Conservation (phyloP, 2,797 vertebrate species). For the Macroramphosus scolopax region DNA sequence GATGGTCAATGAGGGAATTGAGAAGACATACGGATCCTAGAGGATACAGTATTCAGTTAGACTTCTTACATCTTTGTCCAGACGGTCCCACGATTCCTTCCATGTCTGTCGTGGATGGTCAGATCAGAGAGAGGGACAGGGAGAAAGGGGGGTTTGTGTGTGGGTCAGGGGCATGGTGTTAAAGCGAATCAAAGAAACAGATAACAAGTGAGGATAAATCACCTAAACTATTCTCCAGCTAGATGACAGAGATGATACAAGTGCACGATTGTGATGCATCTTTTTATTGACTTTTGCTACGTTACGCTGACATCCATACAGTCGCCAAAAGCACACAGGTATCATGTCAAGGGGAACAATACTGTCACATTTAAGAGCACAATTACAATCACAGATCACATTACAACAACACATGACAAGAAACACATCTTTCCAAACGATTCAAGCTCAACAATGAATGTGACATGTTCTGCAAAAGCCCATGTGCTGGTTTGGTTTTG, state of each 20-base stretch:
- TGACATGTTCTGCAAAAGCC: constrained; percentile 50
- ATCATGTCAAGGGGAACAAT: constrained; percentile 15
- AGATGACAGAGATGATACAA: constrained; percentile 37
- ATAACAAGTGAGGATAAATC: constrained; percentile 1
- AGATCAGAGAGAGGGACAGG: neutral
- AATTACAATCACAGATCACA: constrained; percentile 2
- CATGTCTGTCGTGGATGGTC: constrained; percentile 37
- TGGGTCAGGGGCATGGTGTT: neutral
- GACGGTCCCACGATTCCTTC: constrained; percentile 64
- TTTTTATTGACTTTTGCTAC: constrained; percentile 55
- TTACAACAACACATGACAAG: constrained; percentile 22
- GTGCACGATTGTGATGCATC: constrained; percentile 34
- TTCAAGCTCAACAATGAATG: neutral
- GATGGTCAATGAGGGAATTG: neutral
- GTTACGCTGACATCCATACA: constrained; percentile 24
- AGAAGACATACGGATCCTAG: constrained; percentile 6
- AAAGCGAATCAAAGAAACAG: constrained; percentile 8
- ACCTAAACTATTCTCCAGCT: constrained; percentile 1
- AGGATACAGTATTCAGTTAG: constrained; percentile 11
- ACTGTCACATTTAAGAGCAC: constrained; percentile 4
- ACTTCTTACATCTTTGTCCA: constrained; percentile 79
- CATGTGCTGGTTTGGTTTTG: neutral
- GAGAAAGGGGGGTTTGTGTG: constrained; percentile 1
- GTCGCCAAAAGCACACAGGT: constrained; percentile 31
- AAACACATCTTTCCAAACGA: constrained; percentile 1